Conservation (phyloP, 2,113 vertebrate species). For the Otolemur garnettii region DNA sequence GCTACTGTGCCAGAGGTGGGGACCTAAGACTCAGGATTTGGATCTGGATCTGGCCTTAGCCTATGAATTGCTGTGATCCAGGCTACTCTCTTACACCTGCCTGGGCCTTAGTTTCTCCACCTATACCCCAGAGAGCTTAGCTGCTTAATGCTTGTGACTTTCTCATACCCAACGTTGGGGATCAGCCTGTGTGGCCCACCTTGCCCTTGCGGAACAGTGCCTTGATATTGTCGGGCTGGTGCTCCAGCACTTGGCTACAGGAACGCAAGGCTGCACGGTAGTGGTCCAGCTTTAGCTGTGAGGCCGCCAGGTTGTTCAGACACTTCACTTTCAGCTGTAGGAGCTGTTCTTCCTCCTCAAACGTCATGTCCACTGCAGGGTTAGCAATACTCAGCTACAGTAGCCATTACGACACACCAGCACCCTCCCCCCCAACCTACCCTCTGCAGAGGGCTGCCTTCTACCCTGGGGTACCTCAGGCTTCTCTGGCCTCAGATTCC, state of each 20-base stretch:
- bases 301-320: constrained; percentile 98
- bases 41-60: neutral
- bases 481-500: neutral
- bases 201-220: constrained; percentile 98
- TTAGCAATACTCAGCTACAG: neutral
- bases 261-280: constrained; percentile 95
- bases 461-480: neutral
- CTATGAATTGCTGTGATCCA: neutral
- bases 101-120: neutral
- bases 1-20: neutral
- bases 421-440: neutral
- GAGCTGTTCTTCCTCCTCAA: constrained; percentile 93
- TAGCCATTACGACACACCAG: neutral
- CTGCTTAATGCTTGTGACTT: neutral
- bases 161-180: neutral
- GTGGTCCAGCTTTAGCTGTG: constrained; percentile 97
- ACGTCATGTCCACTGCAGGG: constrained; percentile 92
- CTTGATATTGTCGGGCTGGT: constrained; percentile 96
- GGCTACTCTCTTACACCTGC: too few relatives aligned
- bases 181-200: constrained; percentile 85
- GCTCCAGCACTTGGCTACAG: constrained; percentile 92
- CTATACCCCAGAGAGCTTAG: neutral
- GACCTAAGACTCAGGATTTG: neutral
- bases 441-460: neutral
- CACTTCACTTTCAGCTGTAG: constrained; percentile 97